Evolutionary conservation across 2,113 vertebrate species (phyloP), one percentile per base, ranked within the genome.

Genomic region (Salvator merianae): DNA sequence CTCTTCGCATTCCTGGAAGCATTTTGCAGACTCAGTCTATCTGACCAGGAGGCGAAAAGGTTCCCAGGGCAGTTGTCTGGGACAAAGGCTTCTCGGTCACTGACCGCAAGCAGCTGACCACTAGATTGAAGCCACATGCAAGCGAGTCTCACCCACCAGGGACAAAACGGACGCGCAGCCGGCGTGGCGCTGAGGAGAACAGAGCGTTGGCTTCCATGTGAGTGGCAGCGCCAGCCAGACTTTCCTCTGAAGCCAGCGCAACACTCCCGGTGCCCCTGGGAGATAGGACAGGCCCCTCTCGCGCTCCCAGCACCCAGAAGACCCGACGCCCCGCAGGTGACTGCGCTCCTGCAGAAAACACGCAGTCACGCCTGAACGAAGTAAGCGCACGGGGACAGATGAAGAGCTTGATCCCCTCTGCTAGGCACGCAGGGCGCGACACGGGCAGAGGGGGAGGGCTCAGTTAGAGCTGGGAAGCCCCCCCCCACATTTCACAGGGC

Each of bases 1-100:
- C 26, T 65, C 85, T 88, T 88, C 84, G 34, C 40, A 84, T 82
- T 71, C 86, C 78, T 84, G 88, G 78, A 87, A 86, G 91, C 88
- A 6, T 32, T 50, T 2, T 83, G 87, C 79, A 86, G 87, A 36
- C 40, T 0, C 40, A 18, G 63, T 47, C 43, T 2, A 10, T 28
- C 68, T 36, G 63, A 28, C 14, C 68, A 81, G 85, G 83, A 69
- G 63, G 69, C 9, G 5, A 36, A 22, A 55, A 1, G 1, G 1
- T 30, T 7, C 28, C 14, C 26, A 13, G 4, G 0, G 53, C 8
- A 34, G 2, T 30, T 18, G 18, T 10, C 30, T 80, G 55, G 0
- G 16, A 0, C 0, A 36, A 83, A 47, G 82, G 22, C 71, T 71
- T 84, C 78, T 34, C 0, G 0, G 68, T 24, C 24, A 0, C 9